Evolutionary conservation across 2,888 invertebrate genomes (phyloP).

Genomic region (Tinea pellionella): DNA sequence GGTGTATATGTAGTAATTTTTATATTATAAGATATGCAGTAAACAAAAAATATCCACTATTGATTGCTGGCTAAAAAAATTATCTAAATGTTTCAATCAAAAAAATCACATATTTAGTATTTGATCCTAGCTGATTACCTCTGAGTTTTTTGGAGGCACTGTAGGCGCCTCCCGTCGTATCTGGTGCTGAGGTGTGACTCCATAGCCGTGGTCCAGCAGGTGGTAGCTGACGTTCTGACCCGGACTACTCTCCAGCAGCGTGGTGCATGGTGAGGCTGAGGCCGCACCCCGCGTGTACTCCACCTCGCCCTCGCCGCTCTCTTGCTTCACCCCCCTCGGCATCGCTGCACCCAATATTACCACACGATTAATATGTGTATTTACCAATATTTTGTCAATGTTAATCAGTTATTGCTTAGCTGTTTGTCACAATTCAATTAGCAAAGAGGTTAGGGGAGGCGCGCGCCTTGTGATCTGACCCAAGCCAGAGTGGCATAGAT

Average conservation of each 20-base stretch:
- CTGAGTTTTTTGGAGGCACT: conserved; percentile 68
- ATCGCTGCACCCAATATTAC: conserved; percentile 40
- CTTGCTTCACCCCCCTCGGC: conserved; percentile 72
- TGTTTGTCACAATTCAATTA: conserved; percentile 50
- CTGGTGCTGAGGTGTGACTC: conserved; percentile 81
- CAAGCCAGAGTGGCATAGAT: not conserved
- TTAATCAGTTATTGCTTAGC: not conserved
- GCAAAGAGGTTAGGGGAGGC: conserved; percentile 65
- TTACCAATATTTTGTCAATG: not conserved
- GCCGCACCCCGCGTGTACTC: conserved; percentile 61
- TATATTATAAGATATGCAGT: no score
- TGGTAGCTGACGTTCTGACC: conserved; percentile 76
- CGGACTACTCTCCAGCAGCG: conserved; percentile 61
- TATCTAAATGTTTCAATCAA: no score
- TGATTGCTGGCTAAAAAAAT: no score
- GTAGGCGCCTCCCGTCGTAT: conserved; percentile 68
- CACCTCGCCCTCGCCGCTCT: conserved; percentile 65
- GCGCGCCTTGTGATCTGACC: conserved; percentile 41
- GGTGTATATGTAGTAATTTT: no score
- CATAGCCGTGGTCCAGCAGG: conserved; percentile 88
- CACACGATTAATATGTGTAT: not conserved
- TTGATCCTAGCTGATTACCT: conserved; percentile 32
- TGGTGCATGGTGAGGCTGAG: conserved; percentile 61
- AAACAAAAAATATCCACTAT: no score
- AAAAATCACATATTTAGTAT: no score